Percentiles rank a stretch among this genome's conserved stretches.
Evolutionary conservation across 2,888 invertebrate genomes (phyloP).

Genomic region (Cephus sareptanus): DNA sequence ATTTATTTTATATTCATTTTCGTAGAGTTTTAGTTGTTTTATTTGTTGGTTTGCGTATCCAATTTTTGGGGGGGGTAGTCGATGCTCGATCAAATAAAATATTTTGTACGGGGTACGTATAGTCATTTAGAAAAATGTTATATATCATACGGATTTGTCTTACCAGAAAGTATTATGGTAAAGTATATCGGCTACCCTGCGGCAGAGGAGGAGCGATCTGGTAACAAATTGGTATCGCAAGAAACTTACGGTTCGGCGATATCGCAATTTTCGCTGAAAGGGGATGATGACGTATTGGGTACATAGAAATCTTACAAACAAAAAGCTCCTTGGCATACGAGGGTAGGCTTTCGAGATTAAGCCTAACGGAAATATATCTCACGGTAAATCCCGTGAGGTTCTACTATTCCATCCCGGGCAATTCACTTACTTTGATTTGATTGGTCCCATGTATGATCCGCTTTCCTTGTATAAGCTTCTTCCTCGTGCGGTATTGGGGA

Average conservation of each 20-base stretch:
- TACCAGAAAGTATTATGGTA: background rate
- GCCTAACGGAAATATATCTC: constrained; percentile 35
- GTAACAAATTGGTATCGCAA: constrained; percentile 17
- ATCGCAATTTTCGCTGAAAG: constrained; percentile 1
- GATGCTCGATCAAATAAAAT: background rate
- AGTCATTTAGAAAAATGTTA: background rate
- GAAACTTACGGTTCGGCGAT: constrained; percentile 20
- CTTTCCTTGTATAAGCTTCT: constrained; percentile 30
- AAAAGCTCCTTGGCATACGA: constrained; percentile 15
- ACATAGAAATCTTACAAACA: constrained; percentile 11
- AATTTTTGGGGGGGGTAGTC: background rate
- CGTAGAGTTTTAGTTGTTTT: background rate
- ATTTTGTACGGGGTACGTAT: background rate
- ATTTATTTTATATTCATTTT: background rate
- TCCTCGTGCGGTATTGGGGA: constrained; percentile 7
- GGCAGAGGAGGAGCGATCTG: background rate
- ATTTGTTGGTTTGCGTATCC: background rate
- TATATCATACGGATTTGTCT: background rate
- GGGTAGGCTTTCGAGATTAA: constrained; percentile 21
- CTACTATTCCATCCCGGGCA: constrained; percentile 36
- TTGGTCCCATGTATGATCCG: constrained; percentile 55
- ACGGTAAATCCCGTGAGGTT: constrained; percentile 22
- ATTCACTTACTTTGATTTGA: constrained; percentile 67
- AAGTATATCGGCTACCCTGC: background rate
- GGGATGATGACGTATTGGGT: background rate